Base-by-base conservation (phyloP, 2,113 vertebrate species). In the Phylloscopus trochiloides region DNA sequence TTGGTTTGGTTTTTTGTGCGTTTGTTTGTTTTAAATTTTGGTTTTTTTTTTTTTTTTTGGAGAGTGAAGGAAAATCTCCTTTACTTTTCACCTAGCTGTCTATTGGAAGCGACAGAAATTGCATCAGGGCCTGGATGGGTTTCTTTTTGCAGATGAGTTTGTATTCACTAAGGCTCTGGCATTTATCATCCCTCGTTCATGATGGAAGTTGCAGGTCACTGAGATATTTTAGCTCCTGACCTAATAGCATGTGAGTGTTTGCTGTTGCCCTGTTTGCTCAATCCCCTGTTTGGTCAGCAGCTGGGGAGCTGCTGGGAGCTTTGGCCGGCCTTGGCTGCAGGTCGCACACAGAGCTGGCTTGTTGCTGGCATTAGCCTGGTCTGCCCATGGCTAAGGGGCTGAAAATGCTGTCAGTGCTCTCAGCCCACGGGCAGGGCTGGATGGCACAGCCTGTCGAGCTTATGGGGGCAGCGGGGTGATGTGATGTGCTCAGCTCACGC, bases 401-500 rank as follows among this genome's bases (percentile, higher is more conserved):
- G 25, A 8, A 8, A 61, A 17, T 1, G 76, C 87, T 73, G 50
- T 4, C 6, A 0, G 16, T 12, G 52, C 50, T 17, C 16, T 4
- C 16, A 22, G 86, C 36, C 70, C 42, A 5, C 0, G 3, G 22
- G 24, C 75, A 55, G 62, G 32, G 29, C 62, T 31, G 43, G 3
- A 4, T 12, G 50, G 55, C 31, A 14, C 25, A 28, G 58, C 3
- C 38, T 0, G 2, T 3, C 43, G 2, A 1, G 32, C 9, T n/a
- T 10, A 0, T 0, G 3, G 3, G 21, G 31, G 21, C 1, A 40
- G 24, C 20, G 28, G 22, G n/a, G 29, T 8, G 62, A 12, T 0
- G 1, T 3, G 47, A 9, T 34, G 19, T 6, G 36, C 12, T 1
- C 1, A 0, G 22, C 51, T 28, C 26, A 5, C 3, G 5, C 32